Percentiles rank a stretch among this genome's conserved stretches.
Evolutionary conservation across 1,140 invertebrate genomes (phyloP).

Genomic region (Luehdorfia chinensis): DNA sequence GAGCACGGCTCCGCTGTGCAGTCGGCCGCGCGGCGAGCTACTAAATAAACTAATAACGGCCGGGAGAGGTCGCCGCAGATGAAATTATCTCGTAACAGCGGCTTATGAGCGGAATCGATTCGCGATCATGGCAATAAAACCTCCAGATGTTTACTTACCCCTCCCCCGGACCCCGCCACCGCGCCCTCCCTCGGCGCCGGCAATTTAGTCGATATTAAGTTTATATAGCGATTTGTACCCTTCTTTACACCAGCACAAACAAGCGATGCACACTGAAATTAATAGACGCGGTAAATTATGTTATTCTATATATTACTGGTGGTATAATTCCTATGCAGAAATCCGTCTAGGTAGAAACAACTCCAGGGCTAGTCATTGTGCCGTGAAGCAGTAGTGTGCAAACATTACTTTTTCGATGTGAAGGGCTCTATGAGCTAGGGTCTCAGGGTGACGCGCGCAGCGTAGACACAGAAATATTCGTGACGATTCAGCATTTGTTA

Average conservation of each 20-base stretch:
- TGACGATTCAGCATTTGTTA: too few relatives aligned
- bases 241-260: constrained; percentile 49
- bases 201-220: constrained; percentile 72
- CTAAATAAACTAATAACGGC: constrained; percentile 52
- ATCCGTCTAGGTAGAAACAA: too few relatives aligned
- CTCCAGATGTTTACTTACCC: constrained; percentile 52
- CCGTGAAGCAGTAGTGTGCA: too few relatives aligned
- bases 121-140: constrained; percentile 67
- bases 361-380: too few relatives aligned
- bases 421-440: too few relatives aligned
- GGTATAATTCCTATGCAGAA: too few relatives aligned
- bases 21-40: constrained; percentile 19
- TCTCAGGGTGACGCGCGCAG: not conserved
- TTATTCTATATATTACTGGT: not conserved
- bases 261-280: constrained; percentile 25
- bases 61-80: constrained; percentile 37
- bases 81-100: constrained; percentile 58
- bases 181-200: constrained; percentile 37
- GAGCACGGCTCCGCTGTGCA: too few relatives aligned
- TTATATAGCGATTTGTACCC: constrained; percentile 74
- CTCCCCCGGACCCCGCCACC: constrained; percentile 14
- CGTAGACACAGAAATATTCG: too few relatives aligned
- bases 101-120: constrained; percentile 70
- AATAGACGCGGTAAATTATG: not conserved
- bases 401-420: too few relatives aligned